Evolutionary conservation across 1,140 invertebrate genomes (phyloP), one percentile per base, ranked within the genome.

Genomic region (Musca vetustissima): DNA sequence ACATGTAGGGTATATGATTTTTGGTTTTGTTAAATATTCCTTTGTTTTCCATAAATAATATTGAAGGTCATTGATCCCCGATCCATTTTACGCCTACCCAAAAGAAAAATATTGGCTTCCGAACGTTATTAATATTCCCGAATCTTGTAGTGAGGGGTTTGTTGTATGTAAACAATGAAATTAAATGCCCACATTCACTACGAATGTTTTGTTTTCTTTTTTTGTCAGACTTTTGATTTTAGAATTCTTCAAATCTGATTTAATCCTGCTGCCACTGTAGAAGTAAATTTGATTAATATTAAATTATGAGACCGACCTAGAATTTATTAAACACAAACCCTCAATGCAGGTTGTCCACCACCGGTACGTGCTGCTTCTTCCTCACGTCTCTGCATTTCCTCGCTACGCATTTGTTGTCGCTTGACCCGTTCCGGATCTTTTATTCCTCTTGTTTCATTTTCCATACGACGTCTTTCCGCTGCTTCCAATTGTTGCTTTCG

Each of bases 401-500:
- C 67, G 0, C 75, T 71, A 11, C 73, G 59, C 24, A 75, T 70
- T 25, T 81, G 79, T 61, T 81, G 79, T 0, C 78, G 70, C 2
- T 76, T 72, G 8, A 81, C 74, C 32, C 72, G 78, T 0, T 80
- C 76, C 0, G 75, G 69, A 70, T 81, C 77, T 48, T 75, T 81
- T n/a, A 81, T 76, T 19, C 79, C 79, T 8, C 79, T 70, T 0
- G 69, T 65, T 47, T 81, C 79, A 32, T 76, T 80, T 53, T 81
- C 77, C 25, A 72, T 70, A 1, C 75, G 77, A n/a, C 79, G 73
- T 17, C 71, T 70, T 64, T 81, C 79, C 7, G 79, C 79, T 8
- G 79, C 79, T 19, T 81, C 79, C n/a, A 78, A 50, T 64, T 80
- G 77, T 64, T 79, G 77, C 32, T 67, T 71, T 9, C 79, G 70